Base-by-base conservation (phyloP, 2,113 vertebrate genomes). In the Protomyctophum bolini region DNA sequence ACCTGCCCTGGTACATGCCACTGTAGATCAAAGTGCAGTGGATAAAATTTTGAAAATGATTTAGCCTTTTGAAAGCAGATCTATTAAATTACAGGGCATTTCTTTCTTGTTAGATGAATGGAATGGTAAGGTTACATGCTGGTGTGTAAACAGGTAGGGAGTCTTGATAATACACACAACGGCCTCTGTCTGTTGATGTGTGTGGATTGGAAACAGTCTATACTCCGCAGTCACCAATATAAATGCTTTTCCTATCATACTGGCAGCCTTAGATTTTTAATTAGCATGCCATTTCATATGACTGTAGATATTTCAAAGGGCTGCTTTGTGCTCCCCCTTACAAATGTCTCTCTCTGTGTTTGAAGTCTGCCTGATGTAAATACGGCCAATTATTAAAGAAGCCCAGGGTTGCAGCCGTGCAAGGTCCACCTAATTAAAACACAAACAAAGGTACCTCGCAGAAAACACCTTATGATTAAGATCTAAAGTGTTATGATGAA, bases 381-480 rank as follows among this genome's bases (percentile, higher is more conserved):
- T 95, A 94, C 84, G 86, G 94, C 93, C 96, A 98, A 97, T 98
- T 97, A 97, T 95, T 21, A 97, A 94, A 92, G 89, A 82, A 90
- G 92, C 92, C 94, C 92, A 88, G 93, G 94, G 94, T 95, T 94
- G 93, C 92, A 95, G 94, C 95, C 83, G 89, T 91, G 92, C 92
- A 95, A 94, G 94, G 93, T 96, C 94, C 91, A 92, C 92, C 93
- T 96, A 97, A 98, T 98, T 96, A 97, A 97, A 96, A 95, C 92
- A 94, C 94, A 97, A 96, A 98, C 95, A 97, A 96, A 97, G 94
- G 93, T 95, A 95, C 88, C 91, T 70, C 86, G 93, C 90, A 93
- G 94, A 94, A 95, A 92, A 91, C 83, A 90, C 93, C 94, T 88
- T 93, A 92, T 95, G 95, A 97, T 96, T 96, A 95, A 95, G 92